phyloP scores from a whole-genome alignment of 2,113 vertebrate species.

The Hippocampus abdominalis region DNA sequence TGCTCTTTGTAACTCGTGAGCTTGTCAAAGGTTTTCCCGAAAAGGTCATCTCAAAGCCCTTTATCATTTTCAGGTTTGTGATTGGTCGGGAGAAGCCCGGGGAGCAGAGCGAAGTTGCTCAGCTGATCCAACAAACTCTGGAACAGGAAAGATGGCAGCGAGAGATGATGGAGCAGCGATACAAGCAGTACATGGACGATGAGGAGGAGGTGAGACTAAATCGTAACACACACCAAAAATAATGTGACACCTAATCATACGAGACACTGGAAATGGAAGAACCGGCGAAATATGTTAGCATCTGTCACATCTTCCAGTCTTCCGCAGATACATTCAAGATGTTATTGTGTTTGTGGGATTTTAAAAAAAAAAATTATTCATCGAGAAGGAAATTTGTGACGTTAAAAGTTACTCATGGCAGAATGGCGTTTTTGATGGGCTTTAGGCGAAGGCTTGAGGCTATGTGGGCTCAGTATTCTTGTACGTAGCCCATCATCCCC shows the following conservation, averaged over 20 bases:
- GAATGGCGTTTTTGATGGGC: neutral
- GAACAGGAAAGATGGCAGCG: constrained; percentile 96
- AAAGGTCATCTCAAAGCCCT: neutral
- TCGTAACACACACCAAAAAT: neutral
- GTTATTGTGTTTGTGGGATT: neutral
- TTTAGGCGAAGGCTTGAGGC: neutral
- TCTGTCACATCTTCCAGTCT: neutral
- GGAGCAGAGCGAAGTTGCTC: constrained; percentile 96
- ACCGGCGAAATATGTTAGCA: neutral
- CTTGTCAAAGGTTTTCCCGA: neutral
- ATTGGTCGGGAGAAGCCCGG: constrained; percentile 95
- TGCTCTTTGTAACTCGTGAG: neutral
- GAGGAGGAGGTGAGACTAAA: constrained; percentile 62
- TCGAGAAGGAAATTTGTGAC: neutral
- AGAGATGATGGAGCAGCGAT: constrained; percentile 97
- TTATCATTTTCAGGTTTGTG: constrained; percentile 78
- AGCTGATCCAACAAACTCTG: constrained; percentile 96
- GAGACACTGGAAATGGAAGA: neutral
- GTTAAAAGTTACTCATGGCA: neutral
- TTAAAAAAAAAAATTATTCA: no score
- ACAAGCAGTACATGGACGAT: constrained; percentile 77
- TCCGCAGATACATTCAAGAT: neutral
- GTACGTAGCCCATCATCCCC: constrained; percentile 28
- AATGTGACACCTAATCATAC: neutral
- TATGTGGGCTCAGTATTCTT: constrained; percentile 6